These are phyloP conservation scores for Nerophis lumbriciformis DNA, from an alignment of 2,113 vertebrate species.

Conservation along the genomic window DNA sequence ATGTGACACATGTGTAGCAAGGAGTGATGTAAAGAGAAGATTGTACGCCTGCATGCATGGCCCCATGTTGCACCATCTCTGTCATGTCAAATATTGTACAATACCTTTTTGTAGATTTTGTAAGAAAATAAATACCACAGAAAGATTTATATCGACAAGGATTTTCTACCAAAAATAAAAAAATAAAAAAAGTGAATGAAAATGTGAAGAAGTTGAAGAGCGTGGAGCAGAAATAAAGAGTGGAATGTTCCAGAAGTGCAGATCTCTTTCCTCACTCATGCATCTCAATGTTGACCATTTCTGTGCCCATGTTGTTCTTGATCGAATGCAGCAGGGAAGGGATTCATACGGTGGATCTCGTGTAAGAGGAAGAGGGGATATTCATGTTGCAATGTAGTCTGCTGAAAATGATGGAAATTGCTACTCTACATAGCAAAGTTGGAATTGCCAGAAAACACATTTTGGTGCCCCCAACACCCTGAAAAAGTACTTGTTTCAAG, in stretches of 20 bases:
- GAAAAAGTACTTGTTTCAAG: too few species aligned
- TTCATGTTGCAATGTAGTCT: too few species aligned
- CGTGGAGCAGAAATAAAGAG: slow-evolving; percentile 71
- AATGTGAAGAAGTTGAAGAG: slow-evolving; percentile 53
- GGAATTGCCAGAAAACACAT: too few species aligned
- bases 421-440: too few species aligned
- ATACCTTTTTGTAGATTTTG: slow-evolving; percentile 73
- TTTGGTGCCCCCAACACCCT: too few species aligned
- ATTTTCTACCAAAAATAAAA: slow-evolving; percentile 63
- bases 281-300: slow-evolving; percentile 36
- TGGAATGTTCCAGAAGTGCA: slow-evolving; percentile 67
- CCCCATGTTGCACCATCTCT: slow-evolving; percentile 54
- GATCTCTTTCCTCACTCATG: slow-evolving; percentile 58
- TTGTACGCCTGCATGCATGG: slow-evolving; percentile 73
- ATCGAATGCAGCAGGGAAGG: too few species aligned
- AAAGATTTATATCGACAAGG: slow-evolving; percentile 63
- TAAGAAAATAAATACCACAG: slow-evolving; percentile 58
- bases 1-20: slow-evolving; percentile 63
- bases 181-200: slow-evolving; percentile 11
- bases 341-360: too few species aligned
- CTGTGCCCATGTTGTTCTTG: slow-evolving; percentile 18
- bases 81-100: slow-evolving; percentile 70
- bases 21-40: slow-evolving; percentile 60
- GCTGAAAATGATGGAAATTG: too few species aligned
- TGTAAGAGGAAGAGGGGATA: too few species aligned